phyloP scores from a whole-genome alignment of 1,140 invertebrate genomes.

The Drosophila arawakana region DNA sequence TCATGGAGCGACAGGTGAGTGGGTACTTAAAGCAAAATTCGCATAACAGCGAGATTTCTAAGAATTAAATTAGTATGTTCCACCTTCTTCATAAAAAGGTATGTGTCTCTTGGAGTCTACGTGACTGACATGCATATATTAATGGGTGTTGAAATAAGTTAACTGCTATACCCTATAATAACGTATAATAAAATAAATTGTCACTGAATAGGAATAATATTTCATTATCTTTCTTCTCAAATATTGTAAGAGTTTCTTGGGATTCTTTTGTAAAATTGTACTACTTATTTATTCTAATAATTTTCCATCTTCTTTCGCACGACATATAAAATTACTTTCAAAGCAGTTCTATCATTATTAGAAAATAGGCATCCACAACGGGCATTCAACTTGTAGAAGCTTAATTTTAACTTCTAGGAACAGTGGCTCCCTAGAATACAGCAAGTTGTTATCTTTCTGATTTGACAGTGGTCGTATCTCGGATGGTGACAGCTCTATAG shows the following conservation, averaged over 20 bases:
- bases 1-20: constrained; percentile 81
- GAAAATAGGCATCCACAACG: constrained; percentile 29
- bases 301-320: not conserved
- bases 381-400: constrained; percentile 41
- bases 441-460: not conserved
- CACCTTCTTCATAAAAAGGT: not conserved
- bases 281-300: not conserved
- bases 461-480: not conserved
- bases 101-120: not conserved
- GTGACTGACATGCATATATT: constrained; percentile 15
- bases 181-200: no score
- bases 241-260: no score
- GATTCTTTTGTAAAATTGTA: not conserved
- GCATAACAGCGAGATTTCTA: constrained; percentile 23
- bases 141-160: not conserved
- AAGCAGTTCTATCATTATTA: constrained; percentile 39
- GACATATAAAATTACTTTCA: not conserved
- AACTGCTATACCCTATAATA: no score
- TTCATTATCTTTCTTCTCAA: no score
- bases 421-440: not conserved
- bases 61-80: constrained; percentile 5
- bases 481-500: no score
- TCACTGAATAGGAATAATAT: no score
- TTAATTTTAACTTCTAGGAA: constrained; percentile 26
- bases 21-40: constrained; percentile 10